These are phyloP conservation scores for Cyclargus thomasi DNA, from an alignment of 1,140 invertebrate species.

Conservation along the genomic window DNA sequence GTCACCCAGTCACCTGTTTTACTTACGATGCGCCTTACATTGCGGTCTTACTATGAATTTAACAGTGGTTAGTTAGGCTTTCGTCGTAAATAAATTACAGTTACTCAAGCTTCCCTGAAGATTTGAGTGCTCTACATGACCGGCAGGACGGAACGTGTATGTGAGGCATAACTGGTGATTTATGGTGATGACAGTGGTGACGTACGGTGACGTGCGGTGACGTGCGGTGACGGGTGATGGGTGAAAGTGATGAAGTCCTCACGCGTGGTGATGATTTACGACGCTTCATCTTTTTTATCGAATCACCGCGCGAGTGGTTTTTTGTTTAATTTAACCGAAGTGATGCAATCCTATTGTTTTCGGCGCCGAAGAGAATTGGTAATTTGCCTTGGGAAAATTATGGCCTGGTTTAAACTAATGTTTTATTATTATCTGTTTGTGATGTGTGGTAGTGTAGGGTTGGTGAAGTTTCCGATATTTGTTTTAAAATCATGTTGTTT, in stretches of 20 bases:
- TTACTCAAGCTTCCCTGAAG: too few species aligned
- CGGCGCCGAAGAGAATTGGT: background rate
- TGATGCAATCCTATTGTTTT: conserved; percentile 9
- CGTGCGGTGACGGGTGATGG: background rate
- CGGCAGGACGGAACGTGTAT: background rate
- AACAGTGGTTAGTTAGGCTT: too few species aligned
- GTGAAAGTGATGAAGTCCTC: background rate
- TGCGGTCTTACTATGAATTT: too few species aligned
- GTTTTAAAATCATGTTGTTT: too few species aligned
- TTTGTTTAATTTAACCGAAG: background rate
- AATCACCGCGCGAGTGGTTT: background rate
- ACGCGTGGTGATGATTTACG: conserved; percentile 6
- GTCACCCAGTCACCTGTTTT: too few species aligned
- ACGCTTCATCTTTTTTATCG: background rate
- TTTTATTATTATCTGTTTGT: background rate
- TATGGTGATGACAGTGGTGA: conserved; percentile 10
- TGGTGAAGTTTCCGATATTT: too few species aligned
- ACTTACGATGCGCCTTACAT: too few species aligned
- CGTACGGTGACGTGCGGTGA: background rate
- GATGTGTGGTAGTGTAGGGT: too few species aligned
- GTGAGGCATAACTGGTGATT: background rate
- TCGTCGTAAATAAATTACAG: background rate
- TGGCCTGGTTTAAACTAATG: background rate
- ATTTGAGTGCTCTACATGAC: too few species aligned
- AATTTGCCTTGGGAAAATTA: background rate